Percentiles rank a stretch among this genome's conserved stretches.
Evolutionary conservation across 2,113 vertebrate genomes (phyloP).

Genomic region (Pristiophorus japonicus): DNA sequence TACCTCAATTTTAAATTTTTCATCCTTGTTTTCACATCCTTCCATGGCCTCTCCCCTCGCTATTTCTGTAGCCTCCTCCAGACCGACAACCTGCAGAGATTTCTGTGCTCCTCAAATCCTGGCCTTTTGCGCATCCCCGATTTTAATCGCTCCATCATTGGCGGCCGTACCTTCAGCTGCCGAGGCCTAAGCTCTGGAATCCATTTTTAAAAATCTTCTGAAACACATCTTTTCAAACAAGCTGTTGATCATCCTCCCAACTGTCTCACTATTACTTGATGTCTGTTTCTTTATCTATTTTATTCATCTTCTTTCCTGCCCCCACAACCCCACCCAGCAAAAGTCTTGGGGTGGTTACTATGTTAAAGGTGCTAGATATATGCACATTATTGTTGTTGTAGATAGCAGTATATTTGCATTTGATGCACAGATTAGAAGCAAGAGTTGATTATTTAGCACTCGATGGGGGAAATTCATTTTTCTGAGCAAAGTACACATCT

Average conservation of each 20-base stretch:
- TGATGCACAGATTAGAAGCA: not conserved
- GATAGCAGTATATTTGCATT: not conserved
- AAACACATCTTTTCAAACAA: not conserved
- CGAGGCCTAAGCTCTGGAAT: too few species aligned
- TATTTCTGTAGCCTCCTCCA: too few species aligned
- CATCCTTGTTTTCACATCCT: too few species aligned
- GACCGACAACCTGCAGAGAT: too few species aligned
- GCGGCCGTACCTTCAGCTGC: too few species aligned
- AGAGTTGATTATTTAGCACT: not conserved
- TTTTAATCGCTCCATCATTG: too few species aligned
- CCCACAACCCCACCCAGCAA: not conserved
- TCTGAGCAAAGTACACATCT: not conserved
- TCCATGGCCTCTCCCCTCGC: too few species aligned
- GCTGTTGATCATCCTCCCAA: not conserved
- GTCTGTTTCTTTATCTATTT: not conserved
- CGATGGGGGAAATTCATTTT: not conserved
- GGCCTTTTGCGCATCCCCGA: too few species aligned
- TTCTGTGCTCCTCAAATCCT: too few species aligned
- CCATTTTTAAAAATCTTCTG: not conserved
- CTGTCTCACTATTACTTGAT: not conserved
- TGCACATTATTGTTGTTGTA: not conserved
- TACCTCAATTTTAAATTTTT: too few species aligned
- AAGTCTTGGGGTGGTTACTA: not conserved
- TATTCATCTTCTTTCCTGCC: not conserved
- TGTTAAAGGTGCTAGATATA: not conserved